A percentile compares a stretch with the other conserved stretches of the same genome.
phyloP scores from a whole-genome alignment of 2,797 vertebrate genomes.

The Falco novaeseelandiae region DNA sequence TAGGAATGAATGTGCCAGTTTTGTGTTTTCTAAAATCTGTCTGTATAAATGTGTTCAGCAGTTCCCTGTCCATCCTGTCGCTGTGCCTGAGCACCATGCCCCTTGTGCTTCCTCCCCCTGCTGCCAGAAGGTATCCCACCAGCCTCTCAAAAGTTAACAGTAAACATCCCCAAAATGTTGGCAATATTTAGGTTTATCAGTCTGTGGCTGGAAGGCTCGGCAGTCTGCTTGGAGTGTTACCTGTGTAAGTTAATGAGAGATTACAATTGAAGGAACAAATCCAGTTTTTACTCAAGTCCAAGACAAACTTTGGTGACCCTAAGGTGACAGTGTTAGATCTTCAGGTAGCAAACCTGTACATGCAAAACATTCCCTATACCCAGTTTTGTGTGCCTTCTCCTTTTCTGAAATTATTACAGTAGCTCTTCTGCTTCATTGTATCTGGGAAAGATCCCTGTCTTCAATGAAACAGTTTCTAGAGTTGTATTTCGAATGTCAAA shows the following conservation, averaged over 20 bases:
- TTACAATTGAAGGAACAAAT: background rate
- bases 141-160: background rate
- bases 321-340: background rate
- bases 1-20: background rate
- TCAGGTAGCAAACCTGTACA: background rate
- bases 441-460: background rate
- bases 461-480: background rate
- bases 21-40: background rate
- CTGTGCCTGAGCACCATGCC: background rate
- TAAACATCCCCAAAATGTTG: background rate
- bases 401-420: background rate
- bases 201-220: background rate
- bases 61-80: background rate
- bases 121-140: background rate
- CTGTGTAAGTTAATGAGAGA: background rate
- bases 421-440: background rate
- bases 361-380: background rate
- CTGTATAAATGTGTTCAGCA: background rate
- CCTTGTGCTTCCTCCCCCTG: background rate
- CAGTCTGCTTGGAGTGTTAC: background rate
- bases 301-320: background rate
- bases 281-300: background rate
- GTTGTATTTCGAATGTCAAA: accelerated
- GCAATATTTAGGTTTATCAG: accelerated
- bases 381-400: background rate